phyloP scores from a whole-genome alignment of 2,888 invertebrate genomes.

The Prenolepis imparis region DNA sequence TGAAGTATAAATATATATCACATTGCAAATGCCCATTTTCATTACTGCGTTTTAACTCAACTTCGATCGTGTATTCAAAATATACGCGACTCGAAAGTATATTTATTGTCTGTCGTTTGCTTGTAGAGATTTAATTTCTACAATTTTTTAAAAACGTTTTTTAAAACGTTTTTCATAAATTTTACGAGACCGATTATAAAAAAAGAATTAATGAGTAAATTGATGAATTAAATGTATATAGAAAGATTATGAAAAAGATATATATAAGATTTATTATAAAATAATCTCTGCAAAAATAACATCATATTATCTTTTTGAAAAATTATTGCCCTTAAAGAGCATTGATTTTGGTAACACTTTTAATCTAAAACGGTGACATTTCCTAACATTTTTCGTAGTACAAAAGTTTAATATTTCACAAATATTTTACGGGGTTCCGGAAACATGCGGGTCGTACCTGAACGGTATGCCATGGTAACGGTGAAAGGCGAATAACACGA shows the following conservation, averaged over 20 bases:
- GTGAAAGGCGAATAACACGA: slow-evolving; percentile 74
- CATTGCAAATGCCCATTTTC: too few species aligned
- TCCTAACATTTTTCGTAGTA: not conserved
- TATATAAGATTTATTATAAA: not conserved
- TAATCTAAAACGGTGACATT: not conserved
- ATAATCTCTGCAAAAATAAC: slow-evolving; percentile 3
- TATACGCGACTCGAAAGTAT: too few species aligned
- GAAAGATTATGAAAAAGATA: not conserved
- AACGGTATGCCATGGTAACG: slow-evolving; percentile 61
- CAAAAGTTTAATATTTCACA: not conserved
- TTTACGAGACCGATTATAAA: not conserved
- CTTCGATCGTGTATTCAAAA: too few species aligned
- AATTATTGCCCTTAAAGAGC: not conserved
- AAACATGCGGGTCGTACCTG: slow-evolving; percentile 63
- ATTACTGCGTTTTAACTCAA: too few species aligned
- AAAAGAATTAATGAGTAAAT: not conserved
- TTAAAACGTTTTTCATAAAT: not conserved
- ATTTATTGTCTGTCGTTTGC: too few species aligned
- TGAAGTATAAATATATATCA: too few species aligned
- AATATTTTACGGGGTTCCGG: not conserved
- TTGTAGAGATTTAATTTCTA: not conserved
- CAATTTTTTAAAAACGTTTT: not conserved
- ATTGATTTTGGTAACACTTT: not conserved
- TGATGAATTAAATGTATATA: not conserved
- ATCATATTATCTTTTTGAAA: not conserved